Conservation (phyloP, 2,888 invertebrate genomes). For the Philonicus albiceps region DNA sequence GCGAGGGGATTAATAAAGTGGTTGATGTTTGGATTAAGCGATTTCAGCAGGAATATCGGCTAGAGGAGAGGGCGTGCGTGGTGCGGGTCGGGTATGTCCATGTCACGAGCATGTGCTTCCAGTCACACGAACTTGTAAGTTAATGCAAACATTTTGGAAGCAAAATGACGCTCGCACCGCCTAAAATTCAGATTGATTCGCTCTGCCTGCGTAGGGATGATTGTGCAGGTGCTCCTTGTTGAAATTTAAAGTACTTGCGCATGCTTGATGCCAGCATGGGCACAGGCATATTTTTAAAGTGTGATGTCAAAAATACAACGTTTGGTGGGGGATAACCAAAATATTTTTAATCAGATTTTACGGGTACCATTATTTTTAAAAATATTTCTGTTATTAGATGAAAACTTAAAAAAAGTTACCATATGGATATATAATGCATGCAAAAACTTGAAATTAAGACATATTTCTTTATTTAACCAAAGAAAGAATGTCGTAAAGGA, state of each 20-base stretch:
- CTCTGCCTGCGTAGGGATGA: background rate
- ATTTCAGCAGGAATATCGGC: background rate
- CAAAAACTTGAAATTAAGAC: no score
- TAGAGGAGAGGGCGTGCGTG: background rate
- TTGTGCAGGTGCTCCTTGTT: background rate
- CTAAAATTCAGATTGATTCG: background rate
- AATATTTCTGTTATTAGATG: no score
- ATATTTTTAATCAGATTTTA: no score
- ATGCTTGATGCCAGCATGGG: background rate
- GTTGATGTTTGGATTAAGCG: conserved; percentile 43
- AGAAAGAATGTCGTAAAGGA: no score
- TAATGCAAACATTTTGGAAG: background rate
- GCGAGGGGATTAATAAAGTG: conserved; percentile 46
- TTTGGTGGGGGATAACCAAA: background rate
- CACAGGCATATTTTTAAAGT: background rate
- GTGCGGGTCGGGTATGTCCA: background rate
- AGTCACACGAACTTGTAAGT: conserved; percentile 57
- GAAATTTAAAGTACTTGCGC: background rate
- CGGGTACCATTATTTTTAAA: no score
- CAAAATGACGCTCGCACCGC: background rate
- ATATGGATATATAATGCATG: no score
- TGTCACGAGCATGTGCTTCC: conserved; percentile 61
- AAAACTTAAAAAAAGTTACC: no score
- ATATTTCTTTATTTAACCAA: no score
- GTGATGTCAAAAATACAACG: background rate